A percentile compares a stretch with the other conserved stretches of the same genome.
Conservation (phyloP, 2,888 invertebrate genomes). For the Meandrusa payeni region DNA sequence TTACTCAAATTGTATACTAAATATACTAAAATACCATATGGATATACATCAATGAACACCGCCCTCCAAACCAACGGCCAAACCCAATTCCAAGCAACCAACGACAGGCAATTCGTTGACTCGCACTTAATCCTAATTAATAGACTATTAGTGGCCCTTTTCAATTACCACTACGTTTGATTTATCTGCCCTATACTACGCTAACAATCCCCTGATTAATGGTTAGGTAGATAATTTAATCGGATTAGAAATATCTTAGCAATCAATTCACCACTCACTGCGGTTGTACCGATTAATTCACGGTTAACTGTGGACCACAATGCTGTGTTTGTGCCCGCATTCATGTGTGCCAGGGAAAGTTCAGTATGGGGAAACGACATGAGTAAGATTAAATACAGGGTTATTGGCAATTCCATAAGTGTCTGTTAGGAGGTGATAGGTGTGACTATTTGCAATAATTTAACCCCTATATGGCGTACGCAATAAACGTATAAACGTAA, state of each 20-base stretch:
- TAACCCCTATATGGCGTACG: too few species aligned
- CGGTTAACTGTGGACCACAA: too few species aligned
- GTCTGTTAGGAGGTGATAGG: too few species aligned
- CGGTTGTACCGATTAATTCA: conserved; percentile 20
- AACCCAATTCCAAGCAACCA: conserved; percentile 41
- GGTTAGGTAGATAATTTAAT: conserved; percentile 44
- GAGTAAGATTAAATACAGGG: too few species aligned
- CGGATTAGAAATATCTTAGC: conserved; percentile 47
- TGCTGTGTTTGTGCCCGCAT: too few species aligned
- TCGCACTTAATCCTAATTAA: conserved; percentile 71
- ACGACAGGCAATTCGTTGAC: conserved; percentile 63
- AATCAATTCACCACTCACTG: conserved; percentile 33
- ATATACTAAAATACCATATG: neutral
- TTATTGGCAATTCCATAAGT: too few species aligned
- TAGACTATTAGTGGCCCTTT: conserved; percentile 69
- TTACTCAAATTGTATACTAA: conserved; percentile 9
- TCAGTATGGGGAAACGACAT: too few species aligned
- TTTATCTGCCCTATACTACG: conserved; percentile 54
- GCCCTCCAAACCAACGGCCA: conserved; percentile 34
- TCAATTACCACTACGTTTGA: conserved; percentile 70
- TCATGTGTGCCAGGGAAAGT: too few species aligned
- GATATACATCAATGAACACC: conserved; percentile 14
- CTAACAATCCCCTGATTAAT: conserved; percentile 56
- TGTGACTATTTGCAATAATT: too few species aligned
- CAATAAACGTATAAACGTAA: too few species aligned